These are phyloP conservation scores for Epirrhoe alternata DNA, from an alignment of 2,888 invertebrate species.

Conservation along the genomic window DNA sequence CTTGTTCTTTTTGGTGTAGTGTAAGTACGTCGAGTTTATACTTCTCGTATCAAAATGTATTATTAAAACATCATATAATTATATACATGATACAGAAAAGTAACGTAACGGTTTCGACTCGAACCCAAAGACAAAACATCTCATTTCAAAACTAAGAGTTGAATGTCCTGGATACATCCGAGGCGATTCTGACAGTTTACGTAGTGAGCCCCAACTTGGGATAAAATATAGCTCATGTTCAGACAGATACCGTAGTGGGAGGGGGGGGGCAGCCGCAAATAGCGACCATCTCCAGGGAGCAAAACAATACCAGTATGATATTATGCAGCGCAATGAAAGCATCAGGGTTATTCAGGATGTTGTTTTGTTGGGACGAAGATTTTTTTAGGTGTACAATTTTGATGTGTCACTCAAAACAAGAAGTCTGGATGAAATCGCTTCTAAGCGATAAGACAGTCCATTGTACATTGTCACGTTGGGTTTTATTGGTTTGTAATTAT, in stretches of 20 bases:
- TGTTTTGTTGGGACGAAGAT: slow-evolving; percentile 25
- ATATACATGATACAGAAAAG: slow-evolving; percentile 14
- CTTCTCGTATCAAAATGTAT: not conserved
- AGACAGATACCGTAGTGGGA: slow-evolving; percentile 75
- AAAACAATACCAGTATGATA: slow-evolving; percentile 83
- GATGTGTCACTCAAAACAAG: too few relatives aligned
- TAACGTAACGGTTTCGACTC: slow-evolving; percentile 25
- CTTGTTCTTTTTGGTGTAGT: too few relatives aligned
- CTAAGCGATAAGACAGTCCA: too few relatives aligned
- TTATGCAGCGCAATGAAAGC: slow-evolving; percentile 67
- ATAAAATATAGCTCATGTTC: slow-evolving; percentile 83
- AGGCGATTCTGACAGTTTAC: slow-evolving; percentile 82
- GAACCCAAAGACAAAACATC: slow-evolving; percentile 40
- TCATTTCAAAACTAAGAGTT: slow-evolving; percentile 70
- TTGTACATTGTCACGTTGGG: too few relatives aligned
- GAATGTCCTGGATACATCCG: slow-evolving; percentile 76
- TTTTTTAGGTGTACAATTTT: slow-evolving; percentile 25
- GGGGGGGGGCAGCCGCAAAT: slow-evolving; percentile 74
- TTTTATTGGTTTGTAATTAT: too few relatives aligned
- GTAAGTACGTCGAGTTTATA: too few relatives aligned
- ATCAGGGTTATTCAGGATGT: slow-evolving; percentile 19
- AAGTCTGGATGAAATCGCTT: too few relatives aligned
- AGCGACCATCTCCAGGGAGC: slow-evolving; percentile 78
- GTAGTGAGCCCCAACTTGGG: slow-evolving; percentile 77
- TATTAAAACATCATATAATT: slow-evolving; percentile 1